Base-by-base conservation (phyloP, 2,797 vertebrate species). In the Tiaroga cobitis region DNA sequence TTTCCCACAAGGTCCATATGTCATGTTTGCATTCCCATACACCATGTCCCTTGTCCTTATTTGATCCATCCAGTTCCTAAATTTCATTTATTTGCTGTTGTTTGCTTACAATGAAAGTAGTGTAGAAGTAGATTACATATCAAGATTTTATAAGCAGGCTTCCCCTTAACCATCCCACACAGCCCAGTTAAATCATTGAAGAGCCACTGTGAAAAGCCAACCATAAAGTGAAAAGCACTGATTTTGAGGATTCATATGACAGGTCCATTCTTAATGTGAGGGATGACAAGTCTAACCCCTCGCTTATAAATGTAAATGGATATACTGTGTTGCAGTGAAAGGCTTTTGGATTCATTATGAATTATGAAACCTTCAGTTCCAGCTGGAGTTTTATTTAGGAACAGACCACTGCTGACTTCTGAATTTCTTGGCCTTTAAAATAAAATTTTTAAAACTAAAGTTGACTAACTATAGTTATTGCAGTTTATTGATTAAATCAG, bases 271-370 rank as follows among this genome's bases (percentile, higher is more conserved):
- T 92, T 92, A 93, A 93, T 91, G 92, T 89, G 68, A 83, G 39
- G 56, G 84, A 91, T 91, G 92, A 93, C 91, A 92, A 86, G 84
- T 69, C 90, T 86, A 81, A 82, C 89, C 84, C 59, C 86, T 91
- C 88, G 87, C 92, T 92, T 93, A 87, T 84, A 87, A 83, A 80
- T 92, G 92, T 90, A 95, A 95, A 95, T 95, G 94, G 94, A 95
- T 92, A 95, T 92, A 93, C 92, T 93, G 92, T 95, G 94, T 95
- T 94, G 61, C 88, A 86, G 87, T 79, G 89, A 93, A 89, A 85
- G 85, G 77, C 87, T 91, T 91, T 89, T 90, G 90, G 90, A 89
- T 85, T 89, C 84, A 86, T 91, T 90, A 94, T 94, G 86, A 95
- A 95, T 95, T 93, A 95, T 95, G 94, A 91, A 94, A 88, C 88